These are phyloP conservation scores for Limanda limanda DNA, from an alignment of 2,113 vertebrate genomes.

Conservation along the genomic window DNA sequence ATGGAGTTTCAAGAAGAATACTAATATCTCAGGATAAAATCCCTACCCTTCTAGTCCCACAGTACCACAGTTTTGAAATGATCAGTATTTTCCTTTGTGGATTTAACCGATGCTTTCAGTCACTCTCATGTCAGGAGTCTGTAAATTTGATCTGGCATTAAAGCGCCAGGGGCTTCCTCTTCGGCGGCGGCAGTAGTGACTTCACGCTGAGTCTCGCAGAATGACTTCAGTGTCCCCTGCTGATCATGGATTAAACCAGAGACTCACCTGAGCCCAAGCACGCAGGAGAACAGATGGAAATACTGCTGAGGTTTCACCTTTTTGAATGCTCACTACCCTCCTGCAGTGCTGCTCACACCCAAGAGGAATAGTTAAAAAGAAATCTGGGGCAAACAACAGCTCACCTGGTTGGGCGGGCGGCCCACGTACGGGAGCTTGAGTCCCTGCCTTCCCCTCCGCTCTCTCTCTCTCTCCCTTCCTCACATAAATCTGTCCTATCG, in stretches of 20 bases:
- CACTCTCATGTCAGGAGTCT: constrained; percentile 12
- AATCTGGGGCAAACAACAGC: no score
- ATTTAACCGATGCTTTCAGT: constrained; percentile 11
- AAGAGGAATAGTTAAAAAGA: no score
- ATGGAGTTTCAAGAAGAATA: no score
- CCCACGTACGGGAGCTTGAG: no score
- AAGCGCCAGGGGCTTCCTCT: constrained; percentile 1
- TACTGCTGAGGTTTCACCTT: not conserved
- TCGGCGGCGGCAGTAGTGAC: constrained; percentile 24
- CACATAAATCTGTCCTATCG: no score
- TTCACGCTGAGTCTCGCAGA: not conserved
- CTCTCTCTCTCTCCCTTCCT: no score
- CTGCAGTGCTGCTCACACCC: not conserved
- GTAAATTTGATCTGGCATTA: constrained; percentile 42
- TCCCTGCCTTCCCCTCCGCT: no score
- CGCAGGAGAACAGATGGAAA: constrained; percentile 18
- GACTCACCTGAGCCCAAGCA: constrained; percentile 51
- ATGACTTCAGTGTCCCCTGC: constrained; percentile 37
- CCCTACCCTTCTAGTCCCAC: no score
- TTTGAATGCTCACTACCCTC: not conserved
- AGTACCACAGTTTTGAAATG: no score
- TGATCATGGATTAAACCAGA: constrained; percentile 52
- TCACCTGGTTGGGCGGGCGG: no score
- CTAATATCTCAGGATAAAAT: no score
- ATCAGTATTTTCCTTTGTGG: not conserved